Conservation (phyloP, 2,113 vertebrate species). For the Romanogobio albipinnatus region DNA sequence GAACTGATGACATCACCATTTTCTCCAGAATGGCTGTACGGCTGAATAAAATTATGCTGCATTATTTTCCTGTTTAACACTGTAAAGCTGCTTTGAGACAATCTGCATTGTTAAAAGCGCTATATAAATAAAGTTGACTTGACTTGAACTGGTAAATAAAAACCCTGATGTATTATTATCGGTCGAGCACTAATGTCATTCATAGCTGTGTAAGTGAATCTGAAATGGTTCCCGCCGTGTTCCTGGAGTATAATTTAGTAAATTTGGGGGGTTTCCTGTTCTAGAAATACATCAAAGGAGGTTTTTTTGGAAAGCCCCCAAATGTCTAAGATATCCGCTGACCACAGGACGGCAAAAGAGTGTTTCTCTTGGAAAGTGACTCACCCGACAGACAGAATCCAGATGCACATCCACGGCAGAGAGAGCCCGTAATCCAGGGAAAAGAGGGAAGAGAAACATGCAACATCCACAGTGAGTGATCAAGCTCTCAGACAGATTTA, state of each 20-base stretch:
- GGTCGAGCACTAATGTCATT: too few species aligned
- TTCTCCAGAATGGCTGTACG: too few species aligned
- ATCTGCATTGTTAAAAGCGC: too few species aligned
- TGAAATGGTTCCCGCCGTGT: background rate
- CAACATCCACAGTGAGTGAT: background rate
- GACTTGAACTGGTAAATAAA: background rate
- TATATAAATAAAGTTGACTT: too few species aligned
- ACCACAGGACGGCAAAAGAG: background rate
- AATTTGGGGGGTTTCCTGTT: conserved; percentile 5
- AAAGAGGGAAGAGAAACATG: background rate
- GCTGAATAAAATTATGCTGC: too few species aligned
- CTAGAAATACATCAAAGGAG: conserved; percentile 20
- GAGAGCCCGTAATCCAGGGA: background rate
- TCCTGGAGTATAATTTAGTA: background rate
- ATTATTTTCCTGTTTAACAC: too few species aligned
- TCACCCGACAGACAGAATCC: background rate
- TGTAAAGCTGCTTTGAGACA: too few species aligned
- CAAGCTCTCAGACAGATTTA: background rate
- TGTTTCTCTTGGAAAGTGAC: background rate
- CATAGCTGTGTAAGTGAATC: background rate
- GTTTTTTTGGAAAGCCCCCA: background rate
- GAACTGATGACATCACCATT: too few species aligned
- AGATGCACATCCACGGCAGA: background rate
- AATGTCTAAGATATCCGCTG: background rate
- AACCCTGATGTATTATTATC: background rate